phyloP scores from a whole-genome alignment of 2,113 vertebrate species.

The Gnathochromis pfefferi region DNA sequence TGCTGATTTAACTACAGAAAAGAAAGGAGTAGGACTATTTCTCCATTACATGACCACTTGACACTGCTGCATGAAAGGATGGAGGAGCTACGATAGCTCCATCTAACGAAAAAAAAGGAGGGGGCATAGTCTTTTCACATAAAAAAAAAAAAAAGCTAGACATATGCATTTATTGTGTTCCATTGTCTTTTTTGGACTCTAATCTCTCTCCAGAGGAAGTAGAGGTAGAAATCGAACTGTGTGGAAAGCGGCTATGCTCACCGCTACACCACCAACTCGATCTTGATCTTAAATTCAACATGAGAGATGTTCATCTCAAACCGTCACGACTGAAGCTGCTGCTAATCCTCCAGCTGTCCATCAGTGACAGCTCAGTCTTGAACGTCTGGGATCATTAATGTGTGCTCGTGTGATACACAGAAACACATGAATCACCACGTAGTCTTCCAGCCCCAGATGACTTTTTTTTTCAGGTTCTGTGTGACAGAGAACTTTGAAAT shows the following conservation, averaged over 20 bases:
- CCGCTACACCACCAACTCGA: background rate
- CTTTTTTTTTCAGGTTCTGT: background rate
- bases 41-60: background rate
- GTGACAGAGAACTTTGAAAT: background rate
- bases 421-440: background rate
- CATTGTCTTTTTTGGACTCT: background rate
- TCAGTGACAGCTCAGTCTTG: background rate
- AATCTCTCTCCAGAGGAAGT: background rate
- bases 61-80: background rate
- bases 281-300: background rate
- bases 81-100: background rate
- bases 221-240: background rate
- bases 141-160: background rate
- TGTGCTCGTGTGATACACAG: background rate
- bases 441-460: background rate
- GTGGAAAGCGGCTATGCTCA: background rate
- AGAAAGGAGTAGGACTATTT: background rate
- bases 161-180: background rate
- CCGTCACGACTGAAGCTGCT: background rate
- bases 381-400: slow-evolving; percentile 27
- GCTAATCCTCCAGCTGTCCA: background rate
- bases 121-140: background rate
- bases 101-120: background rate
- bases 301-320: background rate
- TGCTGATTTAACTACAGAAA: background rate